phyloP scores from a whole-genome alignment of 35 echinoderm and acorn worm species.

The Apostichopus japonicus region DNA sequence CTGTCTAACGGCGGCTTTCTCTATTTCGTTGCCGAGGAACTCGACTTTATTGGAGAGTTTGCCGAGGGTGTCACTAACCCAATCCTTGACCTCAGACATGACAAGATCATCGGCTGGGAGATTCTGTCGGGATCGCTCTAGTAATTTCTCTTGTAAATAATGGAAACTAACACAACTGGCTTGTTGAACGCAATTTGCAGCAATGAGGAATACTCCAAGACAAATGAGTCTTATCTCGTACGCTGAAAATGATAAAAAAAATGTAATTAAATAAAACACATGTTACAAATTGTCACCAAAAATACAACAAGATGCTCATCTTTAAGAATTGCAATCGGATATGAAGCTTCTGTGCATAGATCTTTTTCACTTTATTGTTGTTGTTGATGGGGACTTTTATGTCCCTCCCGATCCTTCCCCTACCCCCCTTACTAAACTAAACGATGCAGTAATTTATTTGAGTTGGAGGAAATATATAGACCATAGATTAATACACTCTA shows the following conservation, averaged over 20 bases:
- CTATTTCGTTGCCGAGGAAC: slow-evolving; percentile 30
- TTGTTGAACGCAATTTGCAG: background rate
- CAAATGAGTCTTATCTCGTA: background rate
- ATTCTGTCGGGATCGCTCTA: background rate
- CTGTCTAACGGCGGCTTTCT: slow-evolving; percentile 11
- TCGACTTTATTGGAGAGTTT: background rate
- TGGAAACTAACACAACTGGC: slow-evolving; percentile 3
- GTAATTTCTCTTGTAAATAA: background rate
- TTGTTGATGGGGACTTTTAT: too few relatives aligned
- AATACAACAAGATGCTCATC: too few relatives aligned
- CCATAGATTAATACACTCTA: too few relatives aligned
- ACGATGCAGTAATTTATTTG: too few relatives aligned
- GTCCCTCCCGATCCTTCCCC: too few relatives aligned
- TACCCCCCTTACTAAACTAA: too few relatives aligned
- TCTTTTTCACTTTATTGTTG: too few relatives aligned
- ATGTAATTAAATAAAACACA: background rate
- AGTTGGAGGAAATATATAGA: too few relatives aligned
- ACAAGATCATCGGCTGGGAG: slow-evolving; percentile 29
- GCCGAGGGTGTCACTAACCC: slow-evolving; percentile 11
- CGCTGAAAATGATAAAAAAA: background rate
- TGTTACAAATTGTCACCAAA: background rate
- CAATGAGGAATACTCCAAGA: background rate
- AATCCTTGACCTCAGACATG: slow-evolving; percentile 20
- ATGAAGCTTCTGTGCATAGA: too few relatives aligned
- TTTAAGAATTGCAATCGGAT: too few relatives aligned